Conservation (phyloP, 1,140 invertebrate species). For the Periplaneta americana region DNA sequence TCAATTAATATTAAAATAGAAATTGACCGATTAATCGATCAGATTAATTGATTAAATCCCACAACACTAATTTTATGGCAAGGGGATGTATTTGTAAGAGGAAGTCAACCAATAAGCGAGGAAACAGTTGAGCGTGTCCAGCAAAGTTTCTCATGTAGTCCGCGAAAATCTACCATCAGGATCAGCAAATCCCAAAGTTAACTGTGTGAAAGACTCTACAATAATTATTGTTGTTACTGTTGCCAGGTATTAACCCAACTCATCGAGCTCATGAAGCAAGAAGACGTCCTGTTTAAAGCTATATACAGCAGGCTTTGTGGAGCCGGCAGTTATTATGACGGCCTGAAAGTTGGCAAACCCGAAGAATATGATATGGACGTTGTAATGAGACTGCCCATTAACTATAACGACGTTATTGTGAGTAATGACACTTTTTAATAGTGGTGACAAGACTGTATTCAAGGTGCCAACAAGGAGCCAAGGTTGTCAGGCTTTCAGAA, state of each 20-base stretch:
- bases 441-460: too few species aligned
- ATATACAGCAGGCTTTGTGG: conserved; percentile 35
- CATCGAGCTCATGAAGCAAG: conserved; percentile 27
- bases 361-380: conserved; percentile 51
- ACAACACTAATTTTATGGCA: background rate
- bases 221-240: background rate
- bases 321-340: conserved; percentile 47
- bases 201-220: background rate
- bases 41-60: too few species aligned
- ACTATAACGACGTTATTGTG: conserved; percentile 32
- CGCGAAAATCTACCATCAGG: background rate
- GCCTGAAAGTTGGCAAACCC: conserved; percentile 41
- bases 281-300: conserved; percentile 29
- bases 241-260: conserved; percentile 22
- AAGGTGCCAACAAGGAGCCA: too few species aligned
- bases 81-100: background rate
- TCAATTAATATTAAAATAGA: too few species aligned
- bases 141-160: background rate
- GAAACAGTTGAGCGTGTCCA: background rate
- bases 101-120: background rate
- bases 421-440: conserved; percentile 31
- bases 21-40: too few species aligned
- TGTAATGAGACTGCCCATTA: conserved; percentile 39
- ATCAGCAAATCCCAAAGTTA: background rate
- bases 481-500: too few species aligned